These are phyloP conservation scores for Symphodus melops DNA, from an alignment of 2,113 vertebrate species.

Conservation along the genomic window DNA sequence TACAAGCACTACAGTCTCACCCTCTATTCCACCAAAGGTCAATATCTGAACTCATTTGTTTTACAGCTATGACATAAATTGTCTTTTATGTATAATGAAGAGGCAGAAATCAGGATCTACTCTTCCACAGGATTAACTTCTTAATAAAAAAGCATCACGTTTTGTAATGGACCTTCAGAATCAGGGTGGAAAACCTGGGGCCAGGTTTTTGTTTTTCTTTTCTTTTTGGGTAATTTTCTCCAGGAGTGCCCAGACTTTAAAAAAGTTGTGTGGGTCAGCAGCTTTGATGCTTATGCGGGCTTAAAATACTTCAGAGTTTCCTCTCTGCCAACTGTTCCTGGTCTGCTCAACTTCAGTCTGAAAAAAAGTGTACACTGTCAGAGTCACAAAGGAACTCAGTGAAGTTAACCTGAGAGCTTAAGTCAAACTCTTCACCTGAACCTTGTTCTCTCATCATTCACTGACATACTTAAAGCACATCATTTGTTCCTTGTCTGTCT, in stretches of 20 bases:
- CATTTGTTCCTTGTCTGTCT: not conserved
- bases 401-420: not conserved
- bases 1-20: no score
- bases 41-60: not conserved
- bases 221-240: slow-evolving; percentile 30
- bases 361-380: not conserved
- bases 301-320: slow-evolving; percentile 48
- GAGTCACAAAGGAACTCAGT: not conserved
- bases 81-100: not conserved
- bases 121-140: not conserved
- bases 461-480: not conserved
- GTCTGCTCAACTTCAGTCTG: not conserved
- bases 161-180: not conserved
- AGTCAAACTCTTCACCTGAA: not conserved
- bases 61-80: not conserved
- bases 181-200: slow-evolving; percentile 14
- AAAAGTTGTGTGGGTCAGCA: slow-evolving; percentile 52
- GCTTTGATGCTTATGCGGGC: slow-evolving; percentile 40
- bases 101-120: not conserved
- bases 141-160: not conserved
- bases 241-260: slow-evolving; percentile 33
- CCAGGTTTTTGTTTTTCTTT: slow-evolving; percentile 20
- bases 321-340: slow-evolving; percentile 18
- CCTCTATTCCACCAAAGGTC: no score
- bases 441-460: not conserved